Percentiles rank a stretch among this genome's conserved stretches.
phyloP scores from a whole-genome alignment of 2,113 vertebrate species.

The Mustela lutreola region DNA sequence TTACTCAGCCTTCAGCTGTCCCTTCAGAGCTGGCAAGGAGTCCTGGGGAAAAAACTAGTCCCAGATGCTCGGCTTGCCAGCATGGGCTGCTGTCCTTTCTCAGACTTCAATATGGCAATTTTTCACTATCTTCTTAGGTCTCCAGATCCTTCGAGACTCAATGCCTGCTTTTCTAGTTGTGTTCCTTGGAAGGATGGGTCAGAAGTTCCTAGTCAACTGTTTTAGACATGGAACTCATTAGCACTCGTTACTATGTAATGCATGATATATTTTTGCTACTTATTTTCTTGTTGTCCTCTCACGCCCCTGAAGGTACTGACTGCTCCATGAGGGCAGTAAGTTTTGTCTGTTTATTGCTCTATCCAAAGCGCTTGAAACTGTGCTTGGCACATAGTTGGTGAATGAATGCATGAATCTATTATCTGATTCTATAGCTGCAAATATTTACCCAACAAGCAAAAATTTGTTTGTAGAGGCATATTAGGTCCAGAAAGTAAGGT shows the following conservation, averaged over 20 bases:
- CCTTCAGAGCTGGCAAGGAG: not conserved
- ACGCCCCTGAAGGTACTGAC: not conserved
- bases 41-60: not conserved
- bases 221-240: not conserved
- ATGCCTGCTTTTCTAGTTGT: not conserved
- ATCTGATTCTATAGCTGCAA: not conserved
- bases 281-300: not conserved
- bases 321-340: not conserved
- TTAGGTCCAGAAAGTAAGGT: not conserved
- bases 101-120: too few species aligned
- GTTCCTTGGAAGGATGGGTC: not conserved
- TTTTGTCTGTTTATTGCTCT: not conserved
- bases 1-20: not conserved
- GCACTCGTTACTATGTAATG: not conserved
- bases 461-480: not conserved
- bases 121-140: not conserved
- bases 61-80: not conserved
- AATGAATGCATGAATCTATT: not conserved
- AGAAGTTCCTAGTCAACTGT: not conserved
- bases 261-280: not conserved
- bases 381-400: not conserved
- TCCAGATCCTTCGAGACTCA: not conserved
- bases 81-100: not conserved
- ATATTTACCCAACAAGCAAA: not conserved
- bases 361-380: not conserved